phyloP scores from a whole-genome alignment of 2,888 invertebrate species.

The Sthenelais limicola region DNA sequence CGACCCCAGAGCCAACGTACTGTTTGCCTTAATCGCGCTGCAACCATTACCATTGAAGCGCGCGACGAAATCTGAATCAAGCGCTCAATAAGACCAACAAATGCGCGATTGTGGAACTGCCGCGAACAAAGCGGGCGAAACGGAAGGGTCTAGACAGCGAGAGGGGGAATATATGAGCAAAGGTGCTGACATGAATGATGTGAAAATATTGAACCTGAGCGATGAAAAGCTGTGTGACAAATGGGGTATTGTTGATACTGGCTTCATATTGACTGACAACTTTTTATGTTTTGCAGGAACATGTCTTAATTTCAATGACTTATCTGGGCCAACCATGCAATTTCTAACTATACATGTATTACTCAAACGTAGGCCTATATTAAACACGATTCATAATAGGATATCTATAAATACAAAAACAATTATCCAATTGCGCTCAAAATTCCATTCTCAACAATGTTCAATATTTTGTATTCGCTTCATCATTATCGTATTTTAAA shows the following conservation, averaged over 20 bases:
- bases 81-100: constrained; percentile 35
- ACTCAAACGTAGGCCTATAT: too few relatives aligned
- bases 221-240: constrained; percentile 23
- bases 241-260: constrained; percentile 19
- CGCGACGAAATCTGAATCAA: constrained; percentile 19
- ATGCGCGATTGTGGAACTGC: constrained; percentile 1
- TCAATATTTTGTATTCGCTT: too few relatives aligned
- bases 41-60: constrained; percentile 28
- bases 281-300: too few relatives aligned
- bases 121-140: constrained; percentile 28
- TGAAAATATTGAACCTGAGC: constrained; percentile 22
- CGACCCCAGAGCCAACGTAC: background rate
- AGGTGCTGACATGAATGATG: constrained; percentile 32
- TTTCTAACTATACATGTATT: too few relatives aligned
- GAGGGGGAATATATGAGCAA: constrained; percentile 32
- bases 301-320: too few relatives aligned
- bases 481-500: too few relatives aligned
- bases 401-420: too few relatives aligned
- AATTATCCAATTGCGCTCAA: too few relatives aligned
- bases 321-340: too few relatives aligned
- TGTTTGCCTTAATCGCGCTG: background rate
- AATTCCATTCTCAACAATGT: too few relatives aligned
- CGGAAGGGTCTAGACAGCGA: constrained; percentile 22
- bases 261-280: too few relatives aligned
- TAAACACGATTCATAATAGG: too few relatives aligned